A percentile compares a stretch with the other conserved stretches of the same genome.
phyloP scores from a whole-genome alignment of 2,888 invertebrate genomes.

The Minunthozetes semirufus region DNA sequence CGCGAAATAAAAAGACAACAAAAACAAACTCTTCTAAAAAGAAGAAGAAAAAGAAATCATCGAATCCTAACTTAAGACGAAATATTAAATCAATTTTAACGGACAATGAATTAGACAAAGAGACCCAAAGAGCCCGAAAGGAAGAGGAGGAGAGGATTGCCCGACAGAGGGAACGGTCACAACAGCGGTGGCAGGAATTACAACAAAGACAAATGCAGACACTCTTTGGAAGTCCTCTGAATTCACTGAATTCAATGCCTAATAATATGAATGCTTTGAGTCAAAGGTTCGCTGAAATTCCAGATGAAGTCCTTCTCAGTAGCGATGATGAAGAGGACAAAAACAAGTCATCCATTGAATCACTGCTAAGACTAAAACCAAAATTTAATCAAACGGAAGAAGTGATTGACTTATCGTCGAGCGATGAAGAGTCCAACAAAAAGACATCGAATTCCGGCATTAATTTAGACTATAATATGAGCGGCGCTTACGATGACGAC shows the following conservation, averaged over 20 bases:
- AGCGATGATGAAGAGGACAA: conserved; percentile 42
- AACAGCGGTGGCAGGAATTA: conserved; percentile 13
- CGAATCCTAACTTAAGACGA: conserved; percentile 40
- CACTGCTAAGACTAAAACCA: neutral
- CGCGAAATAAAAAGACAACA: conserved; percentile 28
- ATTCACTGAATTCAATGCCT: neutral
- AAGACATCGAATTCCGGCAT: neutral
- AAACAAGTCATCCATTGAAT: neutral
- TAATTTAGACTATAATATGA: conserved; percentile 13
- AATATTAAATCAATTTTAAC: conserved; percentile 74
- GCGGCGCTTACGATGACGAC: conserved; percentile 4
- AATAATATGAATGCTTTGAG: neutral
- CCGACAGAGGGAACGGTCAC: conserved; percentile 47
- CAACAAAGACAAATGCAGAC: neutral
- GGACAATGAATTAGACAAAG: conserved; percentile 83
- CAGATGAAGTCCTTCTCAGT: conserved; percentile 36
- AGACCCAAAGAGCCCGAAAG: conserved; percentile 81
- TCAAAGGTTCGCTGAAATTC: neutral
- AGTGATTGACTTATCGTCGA: conserved; percentile 35
- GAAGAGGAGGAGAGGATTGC: conserved; percentile 71
- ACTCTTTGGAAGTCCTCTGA: neutral
- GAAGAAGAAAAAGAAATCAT: conserved; percentile 41
- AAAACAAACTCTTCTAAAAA: conserved; percentile 34
- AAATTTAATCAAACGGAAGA: neutral
- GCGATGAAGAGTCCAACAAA: conserved; percentile 28